A percentile compares a stretch with the other conserved stretches of the same genome.
These are phyloP conservation scores for Botrylloides violaceus DNA, from an alignment of 23 tunicate species.

Conservation along the genomic window DNA sequence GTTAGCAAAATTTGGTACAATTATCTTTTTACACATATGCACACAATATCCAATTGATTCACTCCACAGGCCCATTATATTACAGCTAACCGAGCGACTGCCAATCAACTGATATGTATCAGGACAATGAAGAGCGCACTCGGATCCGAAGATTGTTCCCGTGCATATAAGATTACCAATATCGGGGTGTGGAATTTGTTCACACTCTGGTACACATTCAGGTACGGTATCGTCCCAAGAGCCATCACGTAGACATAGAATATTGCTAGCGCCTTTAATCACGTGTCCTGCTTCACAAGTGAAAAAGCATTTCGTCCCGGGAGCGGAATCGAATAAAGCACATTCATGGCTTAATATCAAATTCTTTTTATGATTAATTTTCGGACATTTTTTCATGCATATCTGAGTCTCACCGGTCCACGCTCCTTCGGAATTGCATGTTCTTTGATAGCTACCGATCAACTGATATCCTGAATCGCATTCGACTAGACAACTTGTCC, in stretches of 20 bases:
- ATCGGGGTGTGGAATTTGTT: neutral
- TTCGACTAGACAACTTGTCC: constrained; percentile 16
- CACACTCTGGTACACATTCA: constrained; percentile 1
- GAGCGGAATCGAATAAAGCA: neutral
- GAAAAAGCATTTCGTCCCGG: neutral
- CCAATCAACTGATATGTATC: constrained; percentile 3
- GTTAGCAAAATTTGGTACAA: constrained; percentile 6
- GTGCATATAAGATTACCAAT: constrained; percentile 7
- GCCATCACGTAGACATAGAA: constrained; percentile 15
- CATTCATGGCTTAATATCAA: neutral
- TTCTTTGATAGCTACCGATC: constrained; percentile 6
- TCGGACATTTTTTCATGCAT: constrained; percentile 28
- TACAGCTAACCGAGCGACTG: constrained; percentile 22
- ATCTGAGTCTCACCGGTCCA: constrained; percentile 18
- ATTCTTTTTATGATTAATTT: neutral
- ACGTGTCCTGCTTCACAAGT: constrained; percentile 7
- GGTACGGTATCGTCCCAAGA: neutral
- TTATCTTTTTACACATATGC: constrained; percentile 18
- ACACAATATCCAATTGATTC: constrained; percentile 37
- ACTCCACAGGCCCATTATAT: constrained; percentile 32
- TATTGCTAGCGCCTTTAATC: neutral
- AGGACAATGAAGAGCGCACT: constrained; percentile 27
- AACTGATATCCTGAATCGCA: constrained; percentile 29
- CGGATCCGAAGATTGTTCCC: neutral
- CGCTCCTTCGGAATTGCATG: constrained; percentile 21